Evolutionary conservation across 2,113 vertebrate genomes (phyloP).

Genomic region (Actenoides lindsayi): DNA sequence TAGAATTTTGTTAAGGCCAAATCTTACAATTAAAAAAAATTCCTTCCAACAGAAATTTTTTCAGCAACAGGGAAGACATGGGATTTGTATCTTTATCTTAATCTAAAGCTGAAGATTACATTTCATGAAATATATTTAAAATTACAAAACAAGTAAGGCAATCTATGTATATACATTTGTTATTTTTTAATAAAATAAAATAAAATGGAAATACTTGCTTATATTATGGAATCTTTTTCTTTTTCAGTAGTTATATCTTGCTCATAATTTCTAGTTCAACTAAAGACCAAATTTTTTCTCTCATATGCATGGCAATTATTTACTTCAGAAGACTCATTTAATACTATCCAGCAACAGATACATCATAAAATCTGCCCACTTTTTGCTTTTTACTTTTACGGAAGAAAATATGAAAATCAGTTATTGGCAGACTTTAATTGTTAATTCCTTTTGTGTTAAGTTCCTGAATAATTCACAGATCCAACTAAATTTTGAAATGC

Average conservation of each 20-base stretch:
- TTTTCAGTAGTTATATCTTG: neutral
- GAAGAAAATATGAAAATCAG: neutral
- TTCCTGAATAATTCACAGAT: neutral
- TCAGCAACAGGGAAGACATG: fast-evolving
- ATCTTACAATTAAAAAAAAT: neutral
- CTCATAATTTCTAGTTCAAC: neutral
- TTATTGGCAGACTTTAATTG: neutral
- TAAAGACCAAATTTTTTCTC: neutral
- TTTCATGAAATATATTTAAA: neutral
- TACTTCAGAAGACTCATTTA: neutral
- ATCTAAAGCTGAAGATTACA: neutral
- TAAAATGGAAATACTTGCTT: neutral
- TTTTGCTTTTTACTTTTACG: neutral
- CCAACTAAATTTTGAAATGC: neutral
- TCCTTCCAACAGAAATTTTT: neutral
- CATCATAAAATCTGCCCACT: neutral
- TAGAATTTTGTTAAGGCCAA: neutral
- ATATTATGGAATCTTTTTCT: neutral
- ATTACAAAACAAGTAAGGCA: neutral
- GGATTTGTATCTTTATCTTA: neutral
- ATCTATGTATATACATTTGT: neutral
- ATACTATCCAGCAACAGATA: neutral
- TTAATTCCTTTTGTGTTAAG: neutral
- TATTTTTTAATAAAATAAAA: neutral
- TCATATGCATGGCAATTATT: neutral